Evolutionary conservation across 2,888 invertebrate genomes (phyloP).

Genomic region (Psylliodes chrysocephalus): DNA sequence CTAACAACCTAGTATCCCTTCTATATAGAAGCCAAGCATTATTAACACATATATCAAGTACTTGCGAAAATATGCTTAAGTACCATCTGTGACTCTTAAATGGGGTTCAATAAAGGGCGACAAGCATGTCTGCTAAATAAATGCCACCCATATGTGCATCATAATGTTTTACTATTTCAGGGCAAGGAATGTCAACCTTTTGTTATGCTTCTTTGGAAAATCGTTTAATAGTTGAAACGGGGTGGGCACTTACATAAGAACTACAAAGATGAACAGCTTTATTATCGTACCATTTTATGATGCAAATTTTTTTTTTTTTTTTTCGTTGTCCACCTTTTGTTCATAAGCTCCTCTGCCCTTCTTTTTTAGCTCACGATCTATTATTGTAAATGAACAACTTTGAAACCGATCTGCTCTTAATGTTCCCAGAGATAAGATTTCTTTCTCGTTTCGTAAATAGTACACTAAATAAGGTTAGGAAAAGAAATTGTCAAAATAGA

Average conservation of each 20-base stretch:
- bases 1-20: no score
- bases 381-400: conserved; percentile 16
- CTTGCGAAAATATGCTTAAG: conserved; percentile 25
- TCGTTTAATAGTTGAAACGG: conserved; percentile 19
- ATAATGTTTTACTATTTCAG: conserved; percentile 19
- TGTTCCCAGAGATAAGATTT: conserved; percentile 20
- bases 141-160: conserved; percentile 20
- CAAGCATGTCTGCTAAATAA: conserved; percentile 17
- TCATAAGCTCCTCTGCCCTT: conserved; percentile 8
- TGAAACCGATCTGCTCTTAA: conserved; percentile 5
- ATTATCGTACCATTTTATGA: conserved; percentile 30
- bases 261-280: conserved; percentile 23
- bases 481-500: conserved; percentile 29
- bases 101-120: conserved; percentile 14
- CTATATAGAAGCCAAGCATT: no score
- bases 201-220: conserved; percentile 18
- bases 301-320: conserved; percentile 16
- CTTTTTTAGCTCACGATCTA: conserved; percentile 10
- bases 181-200: conserved; percentile 13
- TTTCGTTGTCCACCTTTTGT: conserved; percentile 5
- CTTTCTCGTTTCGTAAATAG: no score
- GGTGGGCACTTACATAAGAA: conserved; percentile 25
- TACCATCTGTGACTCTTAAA: conserved; percentile 26
- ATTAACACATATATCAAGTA: conserved; percentile 26
- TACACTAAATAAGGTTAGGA: conserved; percentile 4